Evolutionary conservation across 2,113 vertebrate species (phyloP), one percentile per base, ranked within the genome.

Genomic region (Columba janthina): DNA sequence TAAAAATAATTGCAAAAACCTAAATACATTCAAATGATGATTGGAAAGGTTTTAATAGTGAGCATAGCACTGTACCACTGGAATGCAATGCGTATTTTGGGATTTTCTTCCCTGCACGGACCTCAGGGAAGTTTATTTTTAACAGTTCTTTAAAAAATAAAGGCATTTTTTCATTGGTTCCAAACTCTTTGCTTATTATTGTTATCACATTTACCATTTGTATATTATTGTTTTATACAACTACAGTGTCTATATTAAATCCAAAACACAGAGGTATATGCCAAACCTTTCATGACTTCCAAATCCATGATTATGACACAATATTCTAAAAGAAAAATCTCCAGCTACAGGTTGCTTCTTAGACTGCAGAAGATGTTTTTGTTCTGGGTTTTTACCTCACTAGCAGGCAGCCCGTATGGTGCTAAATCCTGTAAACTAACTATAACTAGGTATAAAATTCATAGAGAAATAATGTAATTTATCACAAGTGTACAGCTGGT

Each of bases 401-500:
- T 92, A 78, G 73, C 85, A 92, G 88, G 96, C 92, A 89, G 77
- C 60, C 95, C 97, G 97, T 97, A 97, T 97, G 97, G 95, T 96
- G 92, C 94, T 92, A 97, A 97, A 97, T 96, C 91, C 90, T 89
- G 67, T 93, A 97, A 98, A 97, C 96, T 94, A 96, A 94, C 92
- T 97, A 85, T 97, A 97, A 97, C 96, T 94, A 92, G 89, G 94
- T 97, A 95, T 96, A 97, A 97, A 97, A 98, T 95, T 97, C 94
- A 94, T 86, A 93, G 50, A 51, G 94, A 96, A 96, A 89, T 94
- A 88, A 96, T 85, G 89, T 87, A 96, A 98, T 98, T 98, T 98
- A 98, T 97, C 98, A 98, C 77, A 94, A 97, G 84, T 94, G 74
- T 94, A 95, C 97, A 98, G 97, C 97, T 98, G 97, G 93, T 94